A percentile compares a stretch with the other conserved stretches of the same genome.
Conservation (phyloP, 1,140 invertebrate genomes). For the Tigriopus japonicus region DNA sequence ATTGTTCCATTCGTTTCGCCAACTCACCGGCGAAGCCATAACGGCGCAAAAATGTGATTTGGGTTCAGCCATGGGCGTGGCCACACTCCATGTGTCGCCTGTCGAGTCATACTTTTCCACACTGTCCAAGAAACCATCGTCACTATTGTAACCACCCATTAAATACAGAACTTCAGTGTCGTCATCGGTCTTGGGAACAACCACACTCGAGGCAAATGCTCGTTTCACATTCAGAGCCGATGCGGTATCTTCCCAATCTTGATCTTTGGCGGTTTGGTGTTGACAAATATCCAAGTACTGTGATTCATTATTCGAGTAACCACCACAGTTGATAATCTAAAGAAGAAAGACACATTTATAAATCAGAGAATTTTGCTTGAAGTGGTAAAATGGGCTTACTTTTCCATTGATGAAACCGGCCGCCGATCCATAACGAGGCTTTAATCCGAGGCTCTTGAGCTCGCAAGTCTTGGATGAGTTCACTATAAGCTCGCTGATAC, state of each 20-base stretch:
- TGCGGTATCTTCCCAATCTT: background rate
- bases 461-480: too few species aligned
- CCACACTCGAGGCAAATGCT: background rate
- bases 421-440: too few species aligned
- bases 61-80: background rate
- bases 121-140: background rate
- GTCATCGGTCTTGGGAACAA: background rate
- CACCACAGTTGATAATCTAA: background rate
- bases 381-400: too few species aligned
- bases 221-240: background rate
- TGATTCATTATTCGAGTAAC: background rate
- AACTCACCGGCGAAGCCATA: too few species aligned
- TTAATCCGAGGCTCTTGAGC: too few species aligned
- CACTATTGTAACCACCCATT: background rate
- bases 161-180: background rate
- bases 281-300: background rate
- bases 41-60: background rate
- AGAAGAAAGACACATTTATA: too few species aligned
- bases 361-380: too few species aligned
- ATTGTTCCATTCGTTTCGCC: too few species aligned
- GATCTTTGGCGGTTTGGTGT: background rate
- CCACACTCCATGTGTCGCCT: background rate
- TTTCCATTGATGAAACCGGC: too few species aligned
- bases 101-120: background rate
- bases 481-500: too few species aligned